Evolutionary conservation across 2,888 invertebrate genomes (phyloP).

Genomic region (Agonopterix heracliana): DNA sequence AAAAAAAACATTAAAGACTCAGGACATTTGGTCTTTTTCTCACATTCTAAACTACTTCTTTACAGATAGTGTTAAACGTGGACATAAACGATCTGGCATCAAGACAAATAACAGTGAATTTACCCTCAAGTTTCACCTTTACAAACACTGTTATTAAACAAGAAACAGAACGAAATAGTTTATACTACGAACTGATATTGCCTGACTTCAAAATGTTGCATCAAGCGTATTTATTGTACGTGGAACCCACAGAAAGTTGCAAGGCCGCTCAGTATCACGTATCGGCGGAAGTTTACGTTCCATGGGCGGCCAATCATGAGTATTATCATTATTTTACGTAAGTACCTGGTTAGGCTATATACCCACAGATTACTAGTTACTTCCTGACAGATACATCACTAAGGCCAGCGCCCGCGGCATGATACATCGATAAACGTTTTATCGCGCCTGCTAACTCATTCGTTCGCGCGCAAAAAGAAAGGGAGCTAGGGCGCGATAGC

Average conservation of each 20-base stretch:
- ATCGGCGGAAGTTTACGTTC: conserved; percentile 77
- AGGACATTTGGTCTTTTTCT: too few relatives aligned
- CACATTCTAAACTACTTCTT: conserved; percentile 11
- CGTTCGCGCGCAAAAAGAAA: too few relatives aligned
- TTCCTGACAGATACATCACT: too few relatives aligned
- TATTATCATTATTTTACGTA: conserved; percentile 78
- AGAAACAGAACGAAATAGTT: conserved; percentile 73
- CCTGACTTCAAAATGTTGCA: conserved; percentile 74
- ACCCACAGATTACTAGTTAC: too few relatives aligned
- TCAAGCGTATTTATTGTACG: conserved; percentile 76
- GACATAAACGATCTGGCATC: conserved; percentile 77
- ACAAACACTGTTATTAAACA: conserved; percentile 52
- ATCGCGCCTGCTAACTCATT: too few relatives aligned
- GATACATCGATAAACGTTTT: too few relatives aligned
- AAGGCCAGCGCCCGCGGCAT: too few relatives aligned
- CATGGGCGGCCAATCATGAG: conserved; percentile 80
- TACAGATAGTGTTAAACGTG: conserved; percentile 78
- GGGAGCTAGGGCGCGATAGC: too few relatives aligned
- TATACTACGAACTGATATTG: conserved; percentile 78
- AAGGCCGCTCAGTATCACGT: conserved; percentile 68
- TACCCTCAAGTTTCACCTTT: conserved; percentile 49
- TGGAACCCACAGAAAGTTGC: conserved; percentile 71
- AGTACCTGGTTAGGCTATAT: conserved; percentile 28
- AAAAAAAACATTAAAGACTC: too few relatives aligned
- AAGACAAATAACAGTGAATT: conserved; percentile 41